Base-by-base conservation (phyloP, 1,140 invertebrate species). In the Papilio aristodemus region DNA sequence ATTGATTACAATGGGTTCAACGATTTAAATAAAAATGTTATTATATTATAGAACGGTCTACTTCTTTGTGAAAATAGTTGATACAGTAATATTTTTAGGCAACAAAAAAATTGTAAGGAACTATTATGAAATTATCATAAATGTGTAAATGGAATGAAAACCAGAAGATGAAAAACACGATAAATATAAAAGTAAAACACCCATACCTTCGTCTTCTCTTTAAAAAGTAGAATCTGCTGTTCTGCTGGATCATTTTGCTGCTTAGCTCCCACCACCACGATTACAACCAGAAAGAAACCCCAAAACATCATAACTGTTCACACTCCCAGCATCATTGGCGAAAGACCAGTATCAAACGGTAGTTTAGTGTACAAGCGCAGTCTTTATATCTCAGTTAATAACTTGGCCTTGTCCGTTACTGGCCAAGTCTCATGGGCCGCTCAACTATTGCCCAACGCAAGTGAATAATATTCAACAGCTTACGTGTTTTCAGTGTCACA, bases 401-500 rank as follows among this genome's bases (percentile, higher is more conserved):
- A 6, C 37, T 38, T 37, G 62, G 39, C 62, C 62, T 64, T 64
- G 62, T 41, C 38, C 43, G 13, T 25, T 7, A 64, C 37, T 64
- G 62, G 62, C 62, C 37, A 64, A 39, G 59, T 36, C 9, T 64
- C 22, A 43, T 43, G 39, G 22, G 17, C 59, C 14, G 59, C 62
- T 38, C 37, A 64, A 64, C 39, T 43, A 41, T 64, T 64, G 62
- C 62, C 6, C 22, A 64, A 64, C 62, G 7, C 43, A 64, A 64
- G 62, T 41, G 62, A 64, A 64, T 43, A 64, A 64, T 64, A 8
- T 64, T 64, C 39, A 9, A 43, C 25, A 43, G 38, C 62, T 64
- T 64, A 64, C 62, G 62, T 64, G 62, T 38, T 43, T 64, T 43
- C 62, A 64, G 39, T 64, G 39, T 64, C 37, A 64, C 22, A 41